These are phyloP conservation scores for Aplochiton taeniatus DNA, from an alignment of 2,797 vertebrate genomes.

Conservation along the genomic window DNA sequence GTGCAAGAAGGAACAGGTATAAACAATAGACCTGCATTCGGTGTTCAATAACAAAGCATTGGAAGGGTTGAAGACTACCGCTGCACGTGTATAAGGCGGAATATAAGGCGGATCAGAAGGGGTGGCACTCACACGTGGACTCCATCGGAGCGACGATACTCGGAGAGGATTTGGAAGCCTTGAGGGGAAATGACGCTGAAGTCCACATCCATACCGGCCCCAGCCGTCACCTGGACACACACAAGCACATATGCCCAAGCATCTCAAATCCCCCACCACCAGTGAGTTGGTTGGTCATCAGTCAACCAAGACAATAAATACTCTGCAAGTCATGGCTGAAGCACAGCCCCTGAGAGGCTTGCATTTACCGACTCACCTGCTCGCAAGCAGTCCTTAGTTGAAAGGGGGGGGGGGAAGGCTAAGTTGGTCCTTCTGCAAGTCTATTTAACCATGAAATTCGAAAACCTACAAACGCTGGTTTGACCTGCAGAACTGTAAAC, in stretches of 20 bases:
- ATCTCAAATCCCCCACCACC: background rate
- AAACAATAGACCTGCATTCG: too few relatives aligned
- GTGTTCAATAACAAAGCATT: background rate
- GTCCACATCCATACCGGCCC: slow-evolving; percentile 89
- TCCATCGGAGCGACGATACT: slow-evolving; percentile 84
- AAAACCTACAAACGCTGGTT: too few relatives aligned
- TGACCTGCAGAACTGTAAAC: too few relatives aligned
- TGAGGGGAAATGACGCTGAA: slow-evolving; percentile 83
- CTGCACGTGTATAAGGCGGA: too few relatives aligned
- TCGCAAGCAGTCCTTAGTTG: too few relatives aligned
- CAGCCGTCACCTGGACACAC: slow-evolving; percentile 83
- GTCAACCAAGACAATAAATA: background rate
- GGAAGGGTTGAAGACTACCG: background rate
- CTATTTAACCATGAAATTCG: too few relatives aligned
- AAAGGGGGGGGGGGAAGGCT: too few relatives aligned
- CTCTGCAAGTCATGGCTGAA: too few relatives aligned
- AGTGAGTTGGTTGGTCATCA: background rate
- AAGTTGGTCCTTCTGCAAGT: too few relatives aligned
- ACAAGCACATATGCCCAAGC: background rate
- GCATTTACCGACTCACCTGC: too few relatives aligned
- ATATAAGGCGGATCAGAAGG: background rate
- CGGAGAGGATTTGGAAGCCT: slow-evolving; percentile 71
- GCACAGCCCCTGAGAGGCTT: too few relatives aligned
- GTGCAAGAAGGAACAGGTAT: too few relatives aligned
- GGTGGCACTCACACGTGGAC: slow-evolving; percentile 82